Base-by-base conservation (phyloP, 2,797 vertebrate genomes). In the Helostoma temminkii region DNA sequence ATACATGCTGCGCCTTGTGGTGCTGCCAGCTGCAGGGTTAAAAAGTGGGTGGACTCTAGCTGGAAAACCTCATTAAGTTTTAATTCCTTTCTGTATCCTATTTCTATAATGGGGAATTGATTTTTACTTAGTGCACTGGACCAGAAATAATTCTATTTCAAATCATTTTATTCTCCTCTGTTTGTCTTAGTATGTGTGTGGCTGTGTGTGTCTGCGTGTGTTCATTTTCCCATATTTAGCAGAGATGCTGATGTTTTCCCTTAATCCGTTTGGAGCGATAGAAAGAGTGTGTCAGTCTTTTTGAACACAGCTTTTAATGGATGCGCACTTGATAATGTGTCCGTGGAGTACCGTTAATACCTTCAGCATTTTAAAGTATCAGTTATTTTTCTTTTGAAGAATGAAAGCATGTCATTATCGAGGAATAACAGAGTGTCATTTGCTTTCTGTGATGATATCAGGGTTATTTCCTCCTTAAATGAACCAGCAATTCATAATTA, bases 11-110 rank as follows among this genome's bases (percentile, higher is more conserved):
- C 28, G 66, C 58, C 70, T 68, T 18, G 16, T 39, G 64, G 56
- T 34, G 1, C 72, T 78, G 70, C 70, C 76, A 61, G 74, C 47
- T 58, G 59, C 60, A 72, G 77, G 75, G 74, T 84, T 85, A 73
- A 88, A 78, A 80, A 80, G 80, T 85, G 84, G 85, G 86, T 76
- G 83, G 80, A 89, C 86, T 78, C 74, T 86, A 74, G 87, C 92
- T 80, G 89, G 88, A 94, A 93, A 91, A 89, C 79, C 88, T 93
- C 91, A 93, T 93, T 93, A 94, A 92, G 87, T 92, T 94, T 94
- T 93, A 93, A 93, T 93, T 93, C 87, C 88, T 91, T 86, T 92
- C 87, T 87, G 83, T 92, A 93, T 93, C 91, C 91, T 92, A 92
- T 94, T 93, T 93, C 91, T 92, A 90, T 91, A 91, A 93, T 91